Conservation (phyloP, 2,888 invertebrate species). For the Lasioglossum morio region DNA sequence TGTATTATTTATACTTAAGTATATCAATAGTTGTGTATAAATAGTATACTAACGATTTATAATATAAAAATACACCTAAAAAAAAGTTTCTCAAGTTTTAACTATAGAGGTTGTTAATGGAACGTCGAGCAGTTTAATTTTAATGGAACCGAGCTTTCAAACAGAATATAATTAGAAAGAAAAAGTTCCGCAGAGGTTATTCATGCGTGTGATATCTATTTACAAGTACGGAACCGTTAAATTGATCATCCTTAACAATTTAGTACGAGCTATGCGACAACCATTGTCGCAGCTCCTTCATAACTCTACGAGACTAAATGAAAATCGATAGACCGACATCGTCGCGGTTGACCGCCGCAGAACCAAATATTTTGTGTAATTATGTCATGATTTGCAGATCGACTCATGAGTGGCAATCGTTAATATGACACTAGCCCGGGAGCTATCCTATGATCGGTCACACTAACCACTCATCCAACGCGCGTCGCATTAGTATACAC, state of each 20-base stretch:
- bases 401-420: constrained; percentile 11
- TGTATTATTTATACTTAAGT: neutral
- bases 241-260: neutral
- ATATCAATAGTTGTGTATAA: neutral
- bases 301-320: neutral
- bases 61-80: neutral
- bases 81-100: neutral
- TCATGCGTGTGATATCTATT: neutral
- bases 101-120: neutral
- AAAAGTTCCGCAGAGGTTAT: neutral
- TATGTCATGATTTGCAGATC: constrained; percentile 24
- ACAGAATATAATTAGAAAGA: neutral
- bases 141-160: neutral
- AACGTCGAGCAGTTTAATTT: neutral
- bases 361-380: constrained; percentile 43
- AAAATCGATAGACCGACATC: constrained; percentile 22
- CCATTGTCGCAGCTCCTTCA: neutral
- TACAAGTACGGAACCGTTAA: neutral
- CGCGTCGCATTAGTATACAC: constrained; percentile 51
- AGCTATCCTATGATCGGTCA: constrained; percentile 26
- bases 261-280: neutral
- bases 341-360: neutral
- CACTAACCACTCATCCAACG: constrained; percentile 40
- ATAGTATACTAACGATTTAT: neutral
- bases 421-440: constrained; percentile 19